Evolutionary conservation across 2,888 invertebrate genomes (phyloP).

Genomic region (Caenorhabditis doughertyi): DNA sequence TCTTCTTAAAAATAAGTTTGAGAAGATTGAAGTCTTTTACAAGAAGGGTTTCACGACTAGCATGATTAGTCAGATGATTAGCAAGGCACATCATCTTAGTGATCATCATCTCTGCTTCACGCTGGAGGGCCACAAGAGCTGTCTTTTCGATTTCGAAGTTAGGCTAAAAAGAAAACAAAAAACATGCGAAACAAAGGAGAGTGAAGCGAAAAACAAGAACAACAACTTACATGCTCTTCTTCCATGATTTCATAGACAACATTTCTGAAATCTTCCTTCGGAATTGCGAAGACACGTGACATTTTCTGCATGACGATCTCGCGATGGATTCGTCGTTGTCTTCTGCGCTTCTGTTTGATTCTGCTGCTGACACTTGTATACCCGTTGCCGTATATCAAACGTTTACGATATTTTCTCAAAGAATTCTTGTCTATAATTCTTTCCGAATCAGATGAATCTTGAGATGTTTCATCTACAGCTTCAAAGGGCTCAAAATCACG

Average conservation of each 20-base stretch:
- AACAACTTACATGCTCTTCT: constrained; percentile 8
- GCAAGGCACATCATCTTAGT: constrained; percentile 36
- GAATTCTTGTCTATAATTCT: too few relatives aligned
- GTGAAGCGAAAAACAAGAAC: background rate
- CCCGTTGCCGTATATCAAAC: background rate
- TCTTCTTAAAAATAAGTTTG: background rate
- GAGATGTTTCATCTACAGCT: too few relatives aligned
- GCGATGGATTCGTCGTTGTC: background rate
- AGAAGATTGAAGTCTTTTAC: constrained; percentile 6
- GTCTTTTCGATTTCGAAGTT: background rate
- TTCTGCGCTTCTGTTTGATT: background rate
- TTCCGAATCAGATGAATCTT: too few relatives aligned
- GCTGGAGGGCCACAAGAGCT: constrained; percentile 41
- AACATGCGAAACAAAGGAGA: background rate
- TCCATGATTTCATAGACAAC: constrained; percentile 32
- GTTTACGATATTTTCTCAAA: too few relatives aligned
- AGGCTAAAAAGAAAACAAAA: constrained; percentile 12
- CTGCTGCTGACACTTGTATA: background rate
- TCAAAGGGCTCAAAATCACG: too few relatives aligned
- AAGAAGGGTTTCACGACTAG: constrained; percentile 14
- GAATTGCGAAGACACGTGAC: constrained; percentile 8
- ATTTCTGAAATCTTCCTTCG: background rate
- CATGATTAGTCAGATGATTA: background rate
- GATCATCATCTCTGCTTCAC: constrained; percentile 42
- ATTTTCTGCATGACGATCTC: constrained; percentile 17